Percentiles rank a stretch among this genome's conserved stretches.
Evolutionary conservation across 2,888 invertebrate genomes (phyloP).

Genomic region (Morpho helenor): DNA sequence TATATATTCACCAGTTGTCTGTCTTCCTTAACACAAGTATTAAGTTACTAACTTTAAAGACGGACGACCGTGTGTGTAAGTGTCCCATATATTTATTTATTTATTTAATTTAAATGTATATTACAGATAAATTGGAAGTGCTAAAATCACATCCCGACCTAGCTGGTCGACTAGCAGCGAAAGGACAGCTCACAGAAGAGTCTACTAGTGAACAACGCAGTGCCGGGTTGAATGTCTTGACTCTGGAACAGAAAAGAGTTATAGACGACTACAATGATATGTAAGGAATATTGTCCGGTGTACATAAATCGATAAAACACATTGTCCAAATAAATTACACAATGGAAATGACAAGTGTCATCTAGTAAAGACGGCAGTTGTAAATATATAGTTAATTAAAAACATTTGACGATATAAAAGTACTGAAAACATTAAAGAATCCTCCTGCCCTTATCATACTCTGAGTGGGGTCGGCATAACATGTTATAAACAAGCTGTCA

Average conservation of each 20-base stretch:
- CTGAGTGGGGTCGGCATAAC: too few species aligned
- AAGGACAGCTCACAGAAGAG: constrained; percentile 77
- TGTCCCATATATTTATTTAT: too few species aligned
- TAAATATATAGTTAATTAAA: too few species aligned
- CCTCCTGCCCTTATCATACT: too few species aligned
- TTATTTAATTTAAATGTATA: background rate
- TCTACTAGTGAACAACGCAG: constrained; percentile 78
- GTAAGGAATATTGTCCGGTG: constrained; percentile 29
- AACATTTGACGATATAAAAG: too few species aligned
- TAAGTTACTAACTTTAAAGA: too few species aligned
- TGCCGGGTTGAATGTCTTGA: constrained; percentile 77
- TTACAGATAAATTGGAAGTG: constrained; percentile 75
- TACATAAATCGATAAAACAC: too few species aligned
- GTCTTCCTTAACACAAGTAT: too few species aligned
- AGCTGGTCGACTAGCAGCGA: constrained; percentile 77
- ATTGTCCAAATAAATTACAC: background rate
- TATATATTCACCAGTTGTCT: too few species aligned
- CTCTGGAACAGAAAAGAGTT: constrained; percentile 67
- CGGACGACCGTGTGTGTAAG: too few species aligned
- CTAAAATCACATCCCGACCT: constrained; percentile 82
- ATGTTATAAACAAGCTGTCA: too few species aligned
- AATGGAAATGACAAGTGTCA: constrained; percentile 26
- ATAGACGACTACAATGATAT: constrained; percentile 62
- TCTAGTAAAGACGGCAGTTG: constrained; percentile 16
- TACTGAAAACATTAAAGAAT: too few species aligned